A percentile compares a stretch with the other conserved stretches of the same genome.
Conservation (phyloP, 1,140 invertebrate genomes). For the Papilio dardanus region DNA sequence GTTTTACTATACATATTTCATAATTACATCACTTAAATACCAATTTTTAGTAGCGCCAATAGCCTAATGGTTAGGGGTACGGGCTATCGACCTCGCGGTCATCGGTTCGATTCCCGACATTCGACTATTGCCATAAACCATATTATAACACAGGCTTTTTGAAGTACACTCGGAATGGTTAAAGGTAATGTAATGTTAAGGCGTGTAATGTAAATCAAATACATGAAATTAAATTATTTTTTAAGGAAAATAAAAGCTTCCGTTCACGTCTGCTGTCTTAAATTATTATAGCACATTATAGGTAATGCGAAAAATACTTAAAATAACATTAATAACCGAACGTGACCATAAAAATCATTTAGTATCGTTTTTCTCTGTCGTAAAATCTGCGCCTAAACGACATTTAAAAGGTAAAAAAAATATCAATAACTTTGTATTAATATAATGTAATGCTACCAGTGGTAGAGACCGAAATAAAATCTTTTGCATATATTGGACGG, state of each 20-base stretch:
- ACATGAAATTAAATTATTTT: background rate
- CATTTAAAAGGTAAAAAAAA: background rate
- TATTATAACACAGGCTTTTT: no score
- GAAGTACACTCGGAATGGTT: no score
- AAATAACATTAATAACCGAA: constrained; percentile 32
- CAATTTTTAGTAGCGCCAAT: no score
- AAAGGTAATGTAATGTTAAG: no score
- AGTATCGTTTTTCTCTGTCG: constrained; percentile 5
- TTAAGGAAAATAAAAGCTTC: background rate
- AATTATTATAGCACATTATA: constrained; percentile 19
- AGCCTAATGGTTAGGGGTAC: no score
- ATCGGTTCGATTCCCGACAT: no score
- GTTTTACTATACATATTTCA: no score
- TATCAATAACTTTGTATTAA: background rate
- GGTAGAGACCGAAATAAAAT: no score
- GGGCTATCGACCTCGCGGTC: no score
- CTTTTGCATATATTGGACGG: no score
- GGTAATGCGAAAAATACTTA: constrained; percentile 33
- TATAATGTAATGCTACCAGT: background rate
- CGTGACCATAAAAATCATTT: constrained; percentile 25
- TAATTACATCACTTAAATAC: no score
- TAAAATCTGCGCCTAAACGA: background rate
- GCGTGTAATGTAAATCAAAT: background rate
- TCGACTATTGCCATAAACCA: no score
- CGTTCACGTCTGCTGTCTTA: background rate